Percentiles rank a stretch among this genome's conserved stretches.
Conservation (phyloP, 53 echinoderm and acorn worm species). For the Luidia sarsii region DNA sequence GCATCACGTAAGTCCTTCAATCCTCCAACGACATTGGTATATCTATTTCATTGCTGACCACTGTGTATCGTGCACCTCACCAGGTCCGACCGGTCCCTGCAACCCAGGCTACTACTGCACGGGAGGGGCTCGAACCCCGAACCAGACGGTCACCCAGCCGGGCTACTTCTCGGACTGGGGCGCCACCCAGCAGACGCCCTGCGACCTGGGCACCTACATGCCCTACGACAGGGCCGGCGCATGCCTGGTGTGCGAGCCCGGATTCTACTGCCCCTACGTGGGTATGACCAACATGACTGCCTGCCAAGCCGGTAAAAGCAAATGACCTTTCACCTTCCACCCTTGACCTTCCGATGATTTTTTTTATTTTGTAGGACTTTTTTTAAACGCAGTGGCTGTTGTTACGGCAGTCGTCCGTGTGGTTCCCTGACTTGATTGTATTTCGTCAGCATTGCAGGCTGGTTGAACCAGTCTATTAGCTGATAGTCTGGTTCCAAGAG, state of each 20-base stretch:
- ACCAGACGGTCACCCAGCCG: constrained; percentile 84
- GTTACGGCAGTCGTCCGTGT: no score
- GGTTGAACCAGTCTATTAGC: no score
- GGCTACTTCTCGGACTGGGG: constrained; percentile 87
- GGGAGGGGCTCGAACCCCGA: constrained; percentile 85
- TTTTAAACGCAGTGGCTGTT: no score
- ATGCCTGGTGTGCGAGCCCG: constrained; percentile 82
- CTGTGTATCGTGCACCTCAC: no score
- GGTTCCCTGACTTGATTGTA: no score
- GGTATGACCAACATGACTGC: constrained; percentile 88
- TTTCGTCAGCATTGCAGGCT: no score
- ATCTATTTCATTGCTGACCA: no score
- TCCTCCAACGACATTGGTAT: no score
- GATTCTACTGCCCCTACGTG: constrained; percentile 86
- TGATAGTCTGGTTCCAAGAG: no score
- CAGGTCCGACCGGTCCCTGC: constrained; percentile 90
- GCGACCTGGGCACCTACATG: constrained; percentile 89
- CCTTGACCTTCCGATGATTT: background rate
- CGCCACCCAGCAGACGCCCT: constrained; percentile 81
- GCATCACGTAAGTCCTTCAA: no score
- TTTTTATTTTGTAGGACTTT: background rate
- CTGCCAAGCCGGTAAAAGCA: constrained; percentile 78
- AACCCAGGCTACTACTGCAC: constrained; percentile 94
- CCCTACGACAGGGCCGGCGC: constrained; percentile 88
- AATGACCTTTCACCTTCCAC: background rate